phyloP scores from a whole-genome alignment of 2,888 invertebrate species.

The Polyommatus iphigenia region DNA sequence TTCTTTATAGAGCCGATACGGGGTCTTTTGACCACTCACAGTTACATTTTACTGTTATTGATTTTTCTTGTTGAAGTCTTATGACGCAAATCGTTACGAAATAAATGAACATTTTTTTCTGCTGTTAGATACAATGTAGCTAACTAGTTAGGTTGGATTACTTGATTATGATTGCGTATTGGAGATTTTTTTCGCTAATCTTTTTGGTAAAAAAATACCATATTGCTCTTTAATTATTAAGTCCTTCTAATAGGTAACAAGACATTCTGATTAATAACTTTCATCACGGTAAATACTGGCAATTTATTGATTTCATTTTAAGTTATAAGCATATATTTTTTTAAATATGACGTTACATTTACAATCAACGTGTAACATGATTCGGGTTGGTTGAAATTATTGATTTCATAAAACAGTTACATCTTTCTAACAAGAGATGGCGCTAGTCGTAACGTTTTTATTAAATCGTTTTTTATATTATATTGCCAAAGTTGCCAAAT shows the following conservation, averaged over 20 bases:
- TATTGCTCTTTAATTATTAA: too few species aligned
- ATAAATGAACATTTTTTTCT: too few species aligned
- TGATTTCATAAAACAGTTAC: neutral
- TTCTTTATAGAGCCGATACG: conserved; percentile 22
- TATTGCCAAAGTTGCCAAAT: neutral
- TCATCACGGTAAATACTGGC: too few species aligned
- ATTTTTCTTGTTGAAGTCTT: neutral
- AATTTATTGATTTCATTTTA: too few species aligned
- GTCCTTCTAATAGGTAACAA: too few species aligned
- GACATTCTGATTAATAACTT: too few species aligned
- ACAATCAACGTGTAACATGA: neutral
- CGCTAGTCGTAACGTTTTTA: conserved; percentile 3
- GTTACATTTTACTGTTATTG: conserved; percentile 11
- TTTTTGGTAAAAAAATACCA: too few species aligned
- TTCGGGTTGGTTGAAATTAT: neutral
- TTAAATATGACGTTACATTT: neutral
- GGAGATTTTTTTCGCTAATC: too few species aligned
- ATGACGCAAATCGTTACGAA: neutral
- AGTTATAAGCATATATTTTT: too few species aligned
- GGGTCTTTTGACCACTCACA: neutral
- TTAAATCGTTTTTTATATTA: neutral
- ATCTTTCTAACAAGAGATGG: conserved; percentile 19
- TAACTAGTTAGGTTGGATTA: too few species aligned
- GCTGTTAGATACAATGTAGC: too few species aligned
- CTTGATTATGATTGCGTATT: too few species aligned